Evolutionary conservation across 2,797 vertebrate genomes (phyloP).

Genomic region (Fistularia commersonii): DNA sequence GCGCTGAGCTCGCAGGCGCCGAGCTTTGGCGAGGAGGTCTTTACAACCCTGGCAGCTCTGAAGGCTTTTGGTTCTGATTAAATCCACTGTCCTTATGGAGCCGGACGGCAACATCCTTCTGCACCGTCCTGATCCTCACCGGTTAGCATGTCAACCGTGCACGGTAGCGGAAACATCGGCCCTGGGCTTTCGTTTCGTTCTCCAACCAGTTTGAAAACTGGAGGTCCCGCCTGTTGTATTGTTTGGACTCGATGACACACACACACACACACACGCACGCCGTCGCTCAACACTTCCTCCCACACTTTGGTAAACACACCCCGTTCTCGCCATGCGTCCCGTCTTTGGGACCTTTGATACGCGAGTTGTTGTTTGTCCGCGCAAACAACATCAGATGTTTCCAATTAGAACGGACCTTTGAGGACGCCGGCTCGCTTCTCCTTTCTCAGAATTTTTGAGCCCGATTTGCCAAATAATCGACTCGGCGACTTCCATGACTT

Average conservation of each 20-base stretch:
- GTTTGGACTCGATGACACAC: too few relatives aligned
- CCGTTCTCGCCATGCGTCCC: background rate
- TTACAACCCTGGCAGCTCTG: conserved; percentile 61
- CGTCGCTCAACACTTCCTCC: too few relatives aligned
- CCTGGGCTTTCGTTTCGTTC: too few relatives aligned
- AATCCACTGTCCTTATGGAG: conserved; percentile 38
- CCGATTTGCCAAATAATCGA: too few relatives aligned
- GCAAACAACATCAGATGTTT: conserved; percentile 49
- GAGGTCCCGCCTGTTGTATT: too few relatives aligned
- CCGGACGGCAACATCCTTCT: conserved; percentile 36
- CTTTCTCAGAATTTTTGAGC: too few relatives aligned
- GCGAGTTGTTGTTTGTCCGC: conserved; percentile 25
- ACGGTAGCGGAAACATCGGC: too few relatives aligned
- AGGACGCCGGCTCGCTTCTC: too few relatives aligned
- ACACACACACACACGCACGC: too few relatives aligned
- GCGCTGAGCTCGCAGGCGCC: conserved; percentile 62
- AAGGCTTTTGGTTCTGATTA: conserved; percentile 68
- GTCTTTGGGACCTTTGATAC: too few relatives aligned
- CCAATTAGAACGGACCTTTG: conserved; percentile 25
- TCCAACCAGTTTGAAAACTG: too few relatives aligned
- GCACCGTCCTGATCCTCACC: conserved; percentile 24
- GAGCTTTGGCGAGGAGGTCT: conserved; percentile 48
- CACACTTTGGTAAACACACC: conserved; percentile 13
- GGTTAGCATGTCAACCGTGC: background rate
- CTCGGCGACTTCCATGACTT: too few relatives aligned